These are phyloP conservation scores for Oxyruncus cristatus DNA, from an alignment of 2,113 vertebrate species.

Conservation along the genomic window DNA sequence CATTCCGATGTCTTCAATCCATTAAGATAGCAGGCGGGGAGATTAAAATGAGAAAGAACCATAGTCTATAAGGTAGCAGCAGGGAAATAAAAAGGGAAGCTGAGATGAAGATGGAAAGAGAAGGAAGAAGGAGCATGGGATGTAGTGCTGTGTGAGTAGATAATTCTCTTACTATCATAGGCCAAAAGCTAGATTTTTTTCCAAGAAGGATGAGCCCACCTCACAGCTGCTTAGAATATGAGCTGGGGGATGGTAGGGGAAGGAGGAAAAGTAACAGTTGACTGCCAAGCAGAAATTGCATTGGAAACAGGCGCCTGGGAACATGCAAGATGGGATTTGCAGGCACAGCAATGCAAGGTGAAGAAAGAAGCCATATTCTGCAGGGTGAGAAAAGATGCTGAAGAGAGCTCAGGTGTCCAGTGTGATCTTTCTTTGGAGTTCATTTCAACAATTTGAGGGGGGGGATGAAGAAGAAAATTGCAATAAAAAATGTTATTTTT, in stretches of 20 bases:
- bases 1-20: not conserved
- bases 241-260: not conserved
- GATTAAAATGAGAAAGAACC: not conserved
- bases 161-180: not conserved
- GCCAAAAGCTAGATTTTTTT: not conserved
- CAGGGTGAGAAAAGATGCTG: not conserved
- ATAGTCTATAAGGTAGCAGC: not conserved
- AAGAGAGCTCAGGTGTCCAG: not conserved
- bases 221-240: conserved; percentile 12
- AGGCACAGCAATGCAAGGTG: not conserved
- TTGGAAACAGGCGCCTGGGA: not conserved
- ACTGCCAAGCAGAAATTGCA: conserved; percentile 16
- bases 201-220: not conserved
- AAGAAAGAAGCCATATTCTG: not conserved
- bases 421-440: not conserved
- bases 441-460: not conserved
- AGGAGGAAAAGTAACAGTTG: conserved; percentile 5
- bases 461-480: not conserved
- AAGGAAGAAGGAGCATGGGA: not conserved
- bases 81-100: not conserved
- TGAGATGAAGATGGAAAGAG: not conserved
- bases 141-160: not conserved
- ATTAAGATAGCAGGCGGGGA: not conserved
- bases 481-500: not conserved
- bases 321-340: not conserved